Base-by-base conservation (phyloP, 2,113 vertebrate genomes). In the Triplophysa rosa region DNA sequence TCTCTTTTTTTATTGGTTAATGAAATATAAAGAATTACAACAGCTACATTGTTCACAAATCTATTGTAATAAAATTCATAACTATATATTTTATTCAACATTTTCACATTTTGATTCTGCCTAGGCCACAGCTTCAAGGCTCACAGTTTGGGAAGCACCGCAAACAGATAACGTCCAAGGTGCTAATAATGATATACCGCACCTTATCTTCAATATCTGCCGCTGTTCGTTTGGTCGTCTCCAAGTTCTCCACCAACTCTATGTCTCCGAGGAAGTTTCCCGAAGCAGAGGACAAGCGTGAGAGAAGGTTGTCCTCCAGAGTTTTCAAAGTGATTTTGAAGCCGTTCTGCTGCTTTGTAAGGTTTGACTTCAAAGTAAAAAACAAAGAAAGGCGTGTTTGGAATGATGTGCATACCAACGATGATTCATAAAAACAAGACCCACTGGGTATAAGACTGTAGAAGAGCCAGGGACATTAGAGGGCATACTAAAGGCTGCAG, bases 271-370 rank as follows among this genome's bases (percentile, higher is more conserved):
- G 92, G 90, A 99, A 99, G 90, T 96, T 93, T 65, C 96, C 97
- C 2, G 98, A 98, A 45, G 97, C 98, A 0, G 95, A 93, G 3
- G 97, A 98, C 59, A 99, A 88, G n/a, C 92, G 90, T 54, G 96
- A 98, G 0, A 99, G 93, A 77, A 99, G 88, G 68, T 94, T 92
- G 89, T 99, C 98, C 89, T 99, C 97, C 80, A 99, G 71, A 0
- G 89, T 96, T 90, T 97, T 98, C 88, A 99, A 91, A 9, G 96
- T 98, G 90, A 99, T 98, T 93, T 98, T 99, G 89, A 98, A 99
- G 10, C 92, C 94, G 1, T 98, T 99, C 84, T 99, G 97, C 76
- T 98, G 92, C 85, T 94, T 98, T 0, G 97, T 99, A 86, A 99
- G 94, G 56, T 95, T 90, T 0, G 94, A 98, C 97, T 98, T 88